Conservation (phyloP, 2,113 vertebrate species). For the Cynopterus brachyotis region DNA sequence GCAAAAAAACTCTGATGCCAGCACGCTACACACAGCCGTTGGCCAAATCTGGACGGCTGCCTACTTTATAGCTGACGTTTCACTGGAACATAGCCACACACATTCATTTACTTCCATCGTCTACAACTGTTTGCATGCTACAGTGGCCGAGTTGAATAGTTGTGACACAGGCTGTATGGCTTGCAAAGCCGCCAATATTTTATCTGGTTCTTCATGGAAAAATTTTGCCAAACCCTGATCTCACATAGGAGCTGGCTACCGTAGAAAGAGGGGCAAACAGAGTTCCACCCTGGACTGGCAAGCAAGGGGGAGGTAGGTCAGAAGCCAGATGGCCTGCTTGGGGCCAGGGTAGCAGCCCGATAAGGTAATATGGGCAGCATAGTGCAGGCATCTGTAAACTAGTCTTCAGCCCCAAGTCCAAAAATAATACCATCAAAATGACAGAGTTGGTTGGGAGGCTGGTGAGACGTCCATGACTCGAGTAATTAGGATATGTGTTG, state of each 20-base stretch:
- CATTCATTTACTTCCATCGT: background rate
- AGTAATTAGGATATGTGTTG: background rate
- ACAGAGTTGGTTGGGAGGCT: background rate
- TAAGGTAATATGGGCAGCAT: background rate
- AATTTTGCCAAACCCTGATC: too few species aligned
- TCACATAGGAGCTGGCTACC: background rate
- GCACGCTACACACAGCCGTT: background rate
- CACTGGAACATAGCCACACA: rapidly evolving
- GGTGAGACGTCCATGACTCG: background rate
- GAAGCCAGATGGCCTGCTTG: background rate
- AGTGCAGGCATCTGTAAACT: rapidly evolving
- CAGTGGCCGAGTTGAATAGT: too few species aligned
- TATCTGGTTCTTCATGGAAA: background rate
- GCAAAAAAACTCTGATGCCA: background rate
- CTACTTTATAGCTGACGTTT: background rate
- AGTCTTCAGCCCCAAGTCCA: background rate
- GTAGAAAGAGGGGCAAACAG: background rate
- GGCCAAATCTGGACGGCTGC: background rate
- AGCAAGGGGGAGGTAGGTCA: background rate
- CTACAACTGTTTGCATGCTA: background rate
- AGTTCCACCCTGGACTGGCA: background rate
- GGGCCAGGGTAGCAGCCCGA: background rate
- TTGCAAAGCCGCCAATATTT: background rate
- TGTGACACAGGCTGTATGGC: background rate
- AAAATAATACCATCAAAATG: background rate